phyloP scores from a whole-genome alignment of 2,797 vertebrate species.

The Pagetopsis macropterus region DNA sequence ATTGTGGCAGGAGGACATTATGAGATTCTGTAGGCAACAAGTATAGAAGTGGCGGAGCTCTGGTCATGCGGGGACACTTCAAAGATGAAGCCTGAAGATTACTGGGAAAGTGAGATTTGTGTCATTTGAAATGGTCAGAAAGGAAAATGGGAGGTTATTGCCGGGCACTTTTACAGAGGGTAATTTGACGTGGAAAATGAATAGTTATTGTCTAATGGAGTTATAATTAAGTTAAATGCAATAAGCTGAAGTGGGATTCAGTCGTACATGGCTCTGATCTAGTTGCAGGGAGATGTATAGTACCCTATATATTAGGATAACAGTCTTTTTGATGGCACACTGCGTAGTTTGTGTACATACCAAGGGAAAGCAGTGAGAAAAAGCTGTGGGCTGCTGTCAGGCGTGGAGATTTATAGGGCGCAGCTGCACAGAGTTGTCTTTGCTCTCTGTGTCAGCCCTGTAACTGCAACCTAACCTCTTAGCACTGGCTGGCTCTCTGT shows the following conservation, averaged over 20 bases:
- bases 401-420: slow-evolving; percentile 79
- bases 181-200: slow-evolving; percentile 17
- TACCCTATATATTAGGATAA: slow-evolving; percentile 12
- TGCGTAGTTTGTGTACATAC: slow-evolving; percentile 40
- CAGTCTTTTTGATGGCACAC: slow-evolving; percentile 45
- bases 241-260: slow-evolving; percentile 1
- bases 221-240: slow-evolving; percentile 12
- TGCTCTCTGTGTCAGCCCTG: slow-evolving; percentile 66
- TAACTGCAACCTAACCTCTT: slow-evolving; percentile 75
- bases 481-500: slow-evolving; percentile 47
- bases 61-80: slow-evolving; percentile 57
- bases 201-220: slow-evolving; percentile 6
- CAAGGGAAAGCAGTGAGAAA: slow-evolving; percentile 46
- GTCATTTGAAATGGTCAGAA: slow-evolving; percentile 66
- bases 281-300: slow-evolving; percentile 27
- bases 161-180: slow-evolving; percentile 1
- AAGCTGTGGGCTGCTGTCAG: slow-evolving; percentile 68
- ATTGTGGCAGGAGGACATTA: slow-evolving; percentile 57
- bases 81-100: slow-evolving; percentile 63
- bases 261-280: slow-evolving; percentile 9
- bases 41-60: slow-evolving; percentile 42
- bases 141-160: slow-evolving; percentile 14
- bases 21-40: slow-evolving; percentile 62
- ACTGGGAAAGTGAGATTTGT: slow-evolving; percentile 56
- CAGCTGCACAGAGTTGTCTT: slow-evolving; percentile 82